Evolutionary conservation across 2,113 vertebrate species (phyloP).

Genomic region (Oryzias javanicus): DNA sequence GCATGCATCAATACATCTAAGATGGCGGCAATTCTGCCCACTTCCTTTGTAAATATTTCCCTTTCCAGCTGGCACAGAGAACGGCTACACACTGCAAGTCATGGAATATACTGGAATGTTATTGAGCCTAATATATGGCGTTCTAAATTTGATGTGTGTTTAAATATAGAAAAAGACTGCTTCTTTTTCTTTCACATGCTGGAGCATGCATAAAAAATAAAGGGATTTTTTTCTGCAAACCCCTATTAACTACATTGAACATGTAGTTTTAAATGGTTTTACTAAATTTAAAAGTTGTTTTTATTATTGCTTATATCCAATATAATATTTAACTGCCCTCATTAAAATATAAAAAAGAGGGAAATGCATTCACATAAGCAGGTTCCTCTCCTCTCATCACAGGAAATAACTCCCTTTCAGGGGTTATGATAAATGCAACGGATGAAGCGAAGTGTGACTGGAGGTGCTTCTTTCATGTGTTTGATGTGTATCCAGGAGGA

Average conservation of each 20-base stretch:
- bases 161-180: neutral
- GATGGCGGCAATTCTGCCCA: slow-evolving; percentile 45
- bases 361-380: neutral
- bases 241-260: too few relatives aligned
- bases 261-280: too few relatives aligned
- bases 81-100: slow-evolving; percentile 28
- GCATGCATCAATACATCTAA: slow-evolving; percentile 55
- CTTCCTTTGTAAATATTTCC: slow-evolving; percentile 20
- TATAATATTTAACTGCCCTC: too few relatives aligned
- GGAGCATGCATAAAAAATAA: neutral
- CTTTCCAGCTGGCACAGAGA: slow-evolving; percentile 25
- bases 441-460: slow-evolving; percentile 41
- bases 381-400: neutral
- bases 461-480: slow-evolving; percentile 57
- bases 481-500: slow-evolving; percentile 62
- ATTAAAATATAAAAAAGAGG: neutral
- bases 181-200: neutral
- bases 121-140: slow-evolving; percentile 1
- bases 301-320: too few relatives aligned
- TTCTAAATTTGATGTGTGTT: slow-evolving; percentile 5
- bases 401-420: slow-evolving; percentile 27
- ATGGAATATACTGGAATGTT: slow-evolving; percentile 12
- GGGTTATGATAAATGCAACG: slow-evolving; percentile 40
- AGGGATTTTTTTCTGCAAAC: too few relatives aligned
- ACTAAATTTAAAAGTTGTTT: too few relatives aligned